Base-by-base conservation (phyloP, 2,888 invertebrate species). In the Meghimatium bilineatum region DNA sequence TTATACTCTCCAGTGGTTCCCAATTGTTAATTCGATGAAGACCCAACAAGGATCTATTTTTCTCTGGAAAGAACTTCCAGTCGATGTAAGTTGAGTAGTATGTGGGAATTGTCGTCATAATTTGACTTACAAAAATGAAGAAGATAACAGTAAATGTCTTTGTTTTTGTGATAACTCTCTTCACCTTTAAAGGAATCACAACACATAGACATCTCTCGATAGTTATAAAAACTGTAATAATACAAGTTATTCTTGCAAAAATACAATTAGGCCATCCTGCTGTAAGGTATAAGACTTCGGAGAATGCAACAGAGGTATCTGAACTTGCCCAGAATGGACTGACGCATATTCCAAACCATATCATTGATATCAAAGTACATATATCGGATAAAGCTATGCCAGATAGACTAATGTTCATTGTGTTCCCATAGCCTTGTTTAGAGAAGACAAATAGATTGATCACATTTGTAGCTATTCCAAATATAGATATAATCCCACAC, bases 171-270 rank as follows among this genome's bases (percentile, higher is more conserved):
- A 75, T 29, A 32, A 52, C 32, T 29, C 26, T 20, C 32, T 78
- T 78, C 17, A 78, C 38, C 38, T 78, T 78, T 26, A 78, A 38
- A 1, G 78, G 78, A n/a, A 78, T 32, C 26, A 34, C n/a, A 17
- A 78, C 38, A 60, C 60, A 78, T 23, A 78, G 12, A 38, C 78
- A 78, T 20, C 78, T 34, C 63, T 78, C 78, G 5, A 38, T 32
- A 3, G 63, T 63, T 12, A 78, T 63, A 52, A 63, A 78, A 17
- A 63, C 63, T 0, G 78, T 78, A 17, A 63, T 78, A 17, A 32
- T 32, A 12, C 36, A 17, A 5, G 78, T 36, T 17, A 78, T 78
- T 20, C 63, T 17, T 10, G 23, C 34, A 17, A 63, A 56, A 29
- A 26, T 20, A n/a, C 17, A 23, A n/a, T 78, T 29, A 2, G 78